Evolutionary conservation across 1,140 invertebrate genomes (phyloP), one percentile per base, ranked within the genome.

Genomic region (Drosophila parvula): DNA sequence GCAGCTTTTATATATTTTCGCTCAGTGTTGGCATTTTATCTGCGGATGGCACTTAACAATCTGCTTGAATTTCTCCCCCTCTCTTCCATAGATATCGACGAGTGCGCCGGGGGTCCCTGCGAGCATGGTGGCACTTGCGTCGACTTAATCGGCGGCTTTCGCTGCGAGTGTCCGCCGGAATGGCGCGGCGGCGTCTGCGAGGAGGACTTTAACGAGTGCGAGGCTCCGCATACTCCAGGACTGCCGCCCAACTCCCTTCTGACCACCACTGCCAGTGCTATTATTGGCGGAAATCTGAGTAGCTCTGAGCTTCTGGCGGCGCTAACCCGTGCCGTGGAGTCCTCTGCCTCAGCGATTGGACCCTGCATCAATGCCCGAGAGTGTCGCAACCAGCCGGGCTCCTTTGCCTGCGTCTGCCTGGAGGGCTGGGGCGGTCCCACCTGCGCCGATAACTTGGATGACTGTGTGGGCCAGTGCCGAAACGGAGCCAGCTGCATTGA

Each of bases 361-460:
- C 95, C 96, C 14, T 98, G 97, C 92, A 95, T 97, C 63, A 98
- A 98, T 92, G 96, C 96, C 2, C 93, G 95, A 32, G 94, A 95
- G 10, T 98, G 97, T 91, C 94, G 95, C 79, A 97, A 97, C 92
- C 93, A 96, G 32, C 94, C 95, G 4, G 98, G 98, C 0, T 96
- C 97, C 59, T 98, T 97, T 92, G 93, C 94, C 81, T 98, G 97
- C 92, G 93, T 95, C 76, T 96, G 96, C 92, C 93, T 95, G 41
- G 94, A 95, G 53, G 97, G 98, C 27, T 99, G 98, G 96, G 96
- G 95, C 8, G 97, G 95, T 18, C 95, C 96, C 91, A 95, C 96
- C 78, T 99, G 98, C 93, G 95, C 96, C 78, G 94, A 96, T 81
- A 97, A 98, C 92, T 97, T 98, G 89, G 95, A 97, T 92, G 96